Evolutionary conservation across 2,113 vertebrate species (phyloP).

Genomic region (Crypturellus undulatus): DNA sequence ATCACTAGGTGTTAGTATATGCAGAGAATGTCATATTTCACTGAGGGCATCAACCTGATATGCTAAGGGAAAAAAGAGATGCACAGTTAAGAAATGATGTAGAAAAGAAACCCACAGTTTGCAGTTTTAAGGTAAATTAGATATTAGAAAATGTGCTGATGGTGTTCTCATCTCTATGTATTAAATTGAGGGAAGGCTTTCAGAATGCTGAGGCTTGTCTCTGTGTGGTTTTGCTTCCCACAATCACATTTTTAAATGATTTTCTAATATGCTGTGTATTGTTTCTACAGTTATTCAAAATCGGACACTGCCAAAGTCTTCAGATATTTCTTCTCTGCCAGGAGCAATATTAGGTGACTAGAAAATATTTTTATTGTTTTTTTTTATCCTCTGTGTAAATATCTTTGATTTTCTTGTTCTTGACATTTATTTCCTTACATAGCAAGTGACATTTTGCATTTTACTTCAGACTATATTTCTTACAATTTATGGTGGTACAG

Average conservation of each 20-base stretch:
- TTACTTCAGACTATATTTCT: background rate
- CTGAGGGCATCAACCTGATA: background rate
- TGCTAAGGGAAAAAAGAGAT: background rate
- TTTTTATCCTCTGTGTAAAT: background rate
- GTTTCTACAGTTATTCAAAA: conserved; percentile 82
- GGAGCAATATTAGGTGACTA: conserved; percentile 80
- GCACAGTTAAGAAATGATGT: background rate
- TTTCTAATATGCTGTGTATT: background rate
- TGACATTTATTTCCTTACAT: background rate
- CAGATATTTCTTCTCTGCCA: conserved; percentile 72
- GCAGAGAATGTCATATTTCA: background rate
- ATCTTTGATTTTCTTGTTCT: background rate
- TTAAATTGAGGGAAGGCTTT: background rate
- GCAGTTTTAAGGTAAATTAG: background rate
- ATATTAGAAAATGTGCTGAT: background rate
- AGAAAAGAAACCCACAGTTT: background rate
- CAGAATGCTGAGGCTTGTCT: background rate
- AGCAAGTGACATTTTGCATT: background rate
- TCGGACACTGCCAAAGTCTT: conserved; percentile 67
- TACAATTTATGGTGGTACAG: background rate
- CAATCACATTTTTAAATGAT: background rate
- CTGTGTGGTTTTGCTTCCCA: background rate
- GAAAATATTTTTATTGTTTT: background rate
- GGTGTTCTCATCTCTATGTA: background rate
- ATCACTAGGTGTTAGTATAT: background rate